Evolutionary conservation across 2,888 invertebrate species (phyloP).

Genomic region (Hanleya hanleyi): DNA sequence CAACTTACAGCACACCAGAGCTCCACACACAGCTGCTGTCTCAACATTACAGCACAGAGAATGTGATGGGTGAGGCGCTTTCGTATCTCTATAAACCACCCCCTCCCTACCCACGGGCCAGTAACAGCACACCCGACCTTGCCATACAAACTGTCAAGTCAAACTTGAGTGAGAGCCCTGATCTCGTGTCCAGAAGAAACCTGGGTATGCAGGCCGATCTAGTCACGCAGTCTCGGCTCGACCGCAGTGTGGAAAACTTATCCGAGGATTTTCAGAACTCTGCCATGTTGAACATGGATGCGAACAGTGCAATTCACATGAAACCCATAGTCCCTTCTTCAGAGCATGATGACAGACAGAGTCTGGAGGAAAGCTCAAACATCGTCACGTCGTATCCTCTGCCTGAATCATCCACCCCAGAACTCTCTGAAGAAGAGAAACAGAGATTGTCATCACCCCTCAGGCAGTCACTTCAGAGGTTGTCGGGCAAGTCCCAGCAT

Average conservation of each 20-base stretch:
- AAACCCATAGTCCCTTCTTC: constrained; percentile 50
- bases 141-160: constrained; percentile 74
- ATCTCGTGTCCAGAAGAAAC: constrained; percentile 80
- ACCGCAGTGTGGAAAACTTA: constrained; percentile 56
- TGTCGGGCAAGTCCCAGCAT: constrained; percentile 34
- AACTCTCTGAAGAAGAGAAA: constrained; percentile 36
- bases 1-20: constrained; percentile 72
- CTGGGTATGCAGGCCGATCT: constrained; percentile 38
- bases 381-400: background rate
- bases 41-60: constrained; percentile 54
- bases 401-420: constrained; percentile 43
- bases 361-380: background rate
- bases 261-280: constrained; percentile 44
- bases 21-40: constrained; percentile 60
- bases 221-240: constrained; percentile 48
- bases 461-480: background rate
- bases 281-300: background rate
- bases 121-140: constrained; percentile 88
- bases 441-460: background rate
- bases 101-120: constrained; percentile 84
- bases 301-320: background rate
- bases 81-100: constrained; percentile 83
- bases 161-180: constrained; percentile 59
- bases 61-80: constrained; percentile 75
- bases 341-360: constrained; percentile 49